Evolutionary conservation across 1,140 invertebrate species (phyloP), one percentile per base, ranked within the genome.

Genomic region (Drosophila carrolli): DNA sequence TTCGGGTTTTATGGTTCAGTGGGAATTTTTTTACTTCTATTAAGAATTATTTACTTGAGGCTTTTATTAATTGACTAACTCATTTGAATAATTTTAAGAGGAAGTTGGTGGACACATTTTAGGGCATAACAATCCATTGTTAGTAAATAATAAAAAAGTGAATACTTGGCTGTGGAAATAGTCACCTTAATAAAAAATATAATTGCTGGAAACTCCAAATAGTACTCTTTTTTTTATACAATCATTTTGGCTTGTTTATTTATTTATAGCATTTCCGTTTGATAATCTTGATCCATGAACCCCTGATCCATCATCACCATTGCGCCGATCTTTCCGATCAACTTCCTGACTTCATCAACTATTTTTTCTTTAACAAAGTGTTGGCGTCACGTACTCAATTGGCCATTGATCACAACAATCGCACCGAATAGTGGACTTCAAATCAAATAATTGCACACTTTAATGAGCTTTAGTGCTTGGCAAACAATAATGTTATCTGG

Each of bases 401-500:
- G 63, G 46, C 60, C 59, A 68, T 67, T 67, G 63, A 63, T 67
- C 63, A 41, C 37, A 51, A 37, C 46, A 50, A 51, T 44, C 38
- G 43, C 11, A 37, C 41, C 56, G 44, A 47, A 37, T 58, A 46
- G 56, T 46, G 58, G 38, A 50, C 58, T 48, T 35, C 19, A 67
- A n/a, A 50, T 46, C 68, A 78, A 85, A 85, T 86, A 81, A 78
- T 85, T 85, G 78, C 81, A 75, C 82, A 86, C 82, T 75, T 78
- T 75, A 85, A 86, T 75, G 82, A 58, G 78, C 78, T 74, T 81
- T 72, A 57, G 47, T 48, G 75, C 55, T 73, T 29, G 47, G 40
- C 61, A 77, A 78, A 81, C 76, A 81, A 61, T 55, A 43, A 46
- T 54, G 48, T 66, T 62, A 67, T 59, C 50, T 35, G 71, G 51